Evolutionary conservation across 1,140 invertebrate genomes (phyloP), one percentile per base, ranked within the genome.

Genomic region (Akabosia matsudoensis): DNA sequence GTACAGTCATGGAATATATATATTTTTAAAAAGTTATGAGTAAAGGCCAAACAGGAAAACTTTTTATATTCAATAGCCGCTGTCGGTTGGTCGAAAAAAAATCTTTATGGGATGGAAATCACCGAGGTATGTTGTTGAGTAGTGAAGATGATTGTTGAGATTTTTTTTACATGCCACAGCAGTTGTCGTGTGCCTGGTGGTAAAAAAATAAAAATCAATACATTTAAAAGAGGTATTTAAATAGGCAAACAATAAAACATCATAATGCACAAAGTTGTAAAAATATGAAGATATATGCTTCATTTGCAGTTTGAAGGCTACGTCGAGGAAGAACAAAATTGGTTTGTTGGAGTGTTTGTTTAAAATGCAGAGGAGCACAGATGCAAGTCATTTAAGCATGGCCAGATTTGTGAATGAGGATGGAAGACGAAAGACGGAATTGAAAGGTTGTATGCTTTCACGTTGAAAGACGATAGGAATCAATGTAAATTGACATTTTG

Each of bases 161-260:
- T 67, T 31, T 67, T 61, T 67, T 67, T 67, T n/a, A 31, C 24
- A 67, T 24, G 61, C 31, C 61, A 7, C 61, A 61, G 7, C 54
- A 61, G 54, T 14, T 61, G 54, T 61, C 54, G 54, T 61, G 54
- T 61, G 54, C 54, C 14, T 61, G 54, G 24, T 61, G 54, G 7
- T 24, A n/a, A 61, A 61, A 61, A 61, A 61, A 61, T 16, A 16
- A 61, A 61, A 61, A 61, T 61, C 54, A 61, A 61, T 61, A 61
- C 14, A 61, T 61, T 61, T 61, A 4, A 51, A 61, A 7, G 54
- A 14, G 24, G 54, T 22, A 24, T 61, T 14, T 14, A n/a, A n/a
- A 61, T 61, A 10, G 4, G 13, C 13, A 61, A 14, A 10, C 4
- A 10, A 61, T 22, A 61, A 10, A 61, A 61, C 13, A 61, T 10